Percentiles rank a stretch among this genome's conserved stretches.
phyloP scores from a whole-genome alignment of 2,113 vertebrate species.

The Microcebus griseorufus region DNA sequence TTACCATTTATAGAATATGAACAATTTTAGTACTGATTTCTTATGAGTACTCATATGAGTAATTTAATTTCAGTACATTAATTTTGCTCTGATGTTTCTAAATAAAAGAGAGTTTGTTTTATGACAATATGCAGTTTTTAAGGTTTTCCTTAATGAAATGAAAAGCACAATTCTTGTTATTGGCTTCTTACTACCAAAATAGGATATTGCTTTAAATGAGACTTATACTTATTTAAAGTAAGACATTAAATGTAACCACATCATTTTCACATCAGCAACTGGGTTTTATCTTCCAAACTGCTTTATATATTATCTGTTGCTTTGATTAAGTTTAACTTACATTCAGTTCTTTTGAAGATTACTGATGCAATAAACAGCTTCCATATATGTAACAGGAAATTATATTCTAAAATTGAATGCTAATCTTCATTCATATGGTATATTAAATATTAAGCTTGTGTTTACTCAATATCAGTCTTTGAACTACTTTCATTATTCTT shows the following conservation, averaged over 20 bases:
- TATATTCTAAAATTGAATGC: not conserved
- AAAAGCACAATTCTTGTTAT: not conserved
- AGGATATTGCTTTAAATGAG: not conserved
- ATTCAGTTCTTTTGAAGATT: not conserved
- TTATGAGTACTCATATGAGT: not conserved
- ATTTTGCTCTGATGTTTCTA: not conserved
- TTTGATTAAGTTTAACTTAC: not conserved
- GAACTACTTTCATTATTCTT: not conserved
- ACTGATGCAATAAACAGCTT: not conserved
- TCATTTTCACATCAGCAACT: not conserved
- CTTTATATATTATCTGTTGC: not conserved
- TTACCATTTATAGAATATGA: not conserved
- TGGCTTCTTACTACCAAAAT: not conserved
- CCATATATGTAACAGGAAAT: not conserved
- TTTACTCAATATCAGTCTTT: not conserved
- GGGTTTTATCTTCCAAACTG: not conserved
- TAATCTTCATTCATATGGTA: not conserved
- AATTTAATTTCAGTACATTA: constrained; percentile 3
- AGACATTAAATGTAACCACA: not conserved
- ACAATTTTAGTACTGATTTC: not conserved
- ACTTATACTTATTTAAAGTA: not conserved
- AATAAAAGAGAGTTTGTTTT: not conserved
- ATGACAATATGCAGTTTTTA: not conserved
- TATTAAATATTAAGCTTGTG: not conserved
- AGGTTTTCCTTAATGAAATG: not conserved